These are phyloP conservation scores for Laupala kohalensis DNA, from an alignment of 1,140 invertebrate species.

Conservation along the genomic window DNA sequence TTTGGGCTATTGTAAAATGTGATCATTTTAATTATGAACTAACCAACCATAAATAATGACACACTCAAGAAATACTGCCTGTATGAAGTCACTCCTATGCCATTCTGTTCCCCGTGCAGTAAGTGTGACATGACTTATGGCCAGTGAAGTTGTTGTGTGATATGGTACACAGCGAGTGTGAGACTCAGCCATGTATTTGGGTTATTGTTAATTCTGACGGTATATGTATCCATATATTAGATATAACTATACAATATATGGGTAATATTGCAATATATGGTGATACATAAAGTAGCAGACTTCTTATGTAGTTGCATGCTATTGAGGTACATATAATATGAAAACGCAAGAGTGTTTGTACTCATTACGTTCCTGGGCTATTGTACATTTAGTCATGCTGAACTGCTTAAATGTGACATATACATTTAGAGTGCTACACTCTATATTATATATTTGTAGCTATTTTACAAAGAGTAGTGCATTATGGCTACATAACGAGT, in stretches of 20 bases:
- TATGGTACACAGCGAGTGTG: conserved; percentile 7
- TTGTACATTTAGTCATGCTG: conserved; percentile 7
- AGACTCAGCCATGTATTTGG: conserved; percentile 10
- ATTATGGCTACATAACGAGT: background rate
- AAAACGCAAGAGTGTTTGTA: background rate
- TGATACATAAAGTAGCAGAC: background rate
- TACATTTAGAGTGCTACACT: conserved; percentile 5
- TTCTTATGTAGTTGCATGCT: background rate
- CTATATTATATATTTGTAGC: conserved; percentile 1
- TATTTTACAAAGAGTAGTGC: conserved; percentile 1
- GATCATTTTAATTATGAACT: background rate
- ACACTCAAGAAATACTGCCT: background rate
- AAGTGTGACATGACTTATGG: background rate
- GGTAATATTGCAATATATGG: background rate
- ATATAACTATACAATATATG: background rate
- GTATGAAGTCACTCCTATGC: background rate
- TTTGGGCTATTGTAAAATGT: conserved; percentile 7
- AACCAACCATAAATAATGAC: background rate
- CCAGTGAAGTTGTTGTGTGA: conserved; percentile 6
- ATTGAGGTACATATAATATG: background rate
- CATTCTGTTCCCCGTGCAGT: background rate
- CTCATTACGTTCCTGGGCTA: conserved; percentile 11
- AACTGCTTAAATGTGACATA: conserved; percentile 6
- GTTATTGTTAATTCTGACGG: conserved; percentile 6
- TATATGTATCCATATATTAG: background rate